Evolutionary conservation across 2,888 invertebrate species (phyloP), one percentile per base, ranked within the genome.

Genomic region (Thumatha senex): DNA sequence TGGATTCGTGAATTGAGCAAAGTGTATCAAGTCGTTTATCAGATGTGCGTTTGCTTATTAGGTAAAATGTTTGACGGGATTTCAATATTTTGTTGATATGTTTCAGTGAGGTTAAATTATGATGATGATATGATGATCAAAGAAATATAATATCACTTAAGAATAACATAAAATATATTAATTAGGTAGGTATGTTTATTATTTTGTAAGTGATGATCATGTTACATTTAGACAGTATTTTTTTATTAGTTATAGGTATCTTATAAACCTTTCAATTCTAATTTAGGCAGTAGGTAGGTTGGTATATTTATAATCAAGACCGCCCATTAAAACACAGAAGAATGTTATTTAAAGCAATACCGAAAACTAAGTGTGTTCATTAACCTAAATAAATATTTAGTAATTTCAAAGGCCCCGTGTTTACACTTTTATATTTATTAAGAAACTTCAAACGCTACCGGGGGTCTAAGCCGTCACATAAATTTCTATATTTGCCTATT

Each of bases 21-120:
- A 67, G 67, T 67, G 70, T 66, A 69, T 69, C 63, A 58, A 57
- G 61, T 59, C 67, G 70, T 67, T 69, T 67, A 54, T 69, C 67
- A 67, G 67, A 55, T 55, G 45, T 44, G 52, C 61, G 61, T 56
- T 61, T 64, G 61, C 45, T 54, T 58, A 54, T 58, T 43, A 39
- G 34, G 50, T 51, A 49, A 54, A 57, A 47, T 67, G 45, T 58
- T 40, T 39, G 33, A 45, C 45, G 47, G 49, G 51, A 57, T 47
- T 56, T 58, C 45, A 45, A 54, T 58, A 46, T 51, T 47, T 31
- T 15, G 34, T 33, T 35, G 34, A 47, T 34, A 35, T 51, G 43
- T 34, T 40, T 42, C 30, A 15, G 15, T 10, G 18, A 30, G 12
- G 12, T 36, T 38, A 42, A 29, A 24, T 35, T 13, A 0, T 18